Evolutionary conservation across 2,888 invertebrate species (phyloP).

Genomic region (Kuschelorhynchus macadamiae): DNA sequence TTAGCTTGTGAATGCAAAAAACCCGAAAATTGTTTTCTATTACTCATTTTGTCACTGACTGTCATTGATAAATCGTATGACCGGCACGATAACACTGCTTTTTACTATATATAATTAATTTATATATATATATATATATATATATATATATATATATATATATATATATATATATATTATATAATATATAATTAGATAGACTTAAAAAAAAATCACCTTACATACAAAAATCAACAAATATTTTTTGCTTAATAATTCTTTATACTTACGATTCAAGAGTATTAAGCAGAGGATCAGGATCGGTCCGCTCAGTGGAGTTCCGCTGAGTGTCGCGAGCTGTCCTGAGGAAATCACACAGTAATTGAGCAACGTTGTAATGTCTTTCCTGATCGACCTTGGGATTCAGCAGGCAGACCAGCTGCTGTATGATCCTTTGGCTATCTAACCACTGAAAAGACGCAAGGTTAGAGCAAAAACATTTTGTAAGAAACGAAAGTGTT

Average conservation of each 20-base stretch:
- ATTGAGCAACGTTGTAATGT: slow-evolving; percentile 89
- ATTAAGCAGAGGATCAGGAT: slow-evolving; percentile 81
- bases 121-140: too few species aligned
- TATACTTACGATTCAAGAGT: slow-evolving; percentile 82
- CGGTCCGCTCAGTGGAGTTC: slow-evolving; percentile 73
- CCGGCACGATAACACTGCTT: too few species aligned
- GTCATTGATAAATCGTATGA: too few species aligned
- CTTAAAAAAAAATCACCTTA: too few species aligned
- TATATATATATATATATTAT: too few species aligned
- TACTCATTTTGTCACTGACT: too few species aligned
- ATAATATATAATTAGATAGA: too few species aligned
- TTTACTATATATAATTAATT: too few species aligned
- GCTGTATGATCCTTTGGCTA: slow-evolving; percentile 88
- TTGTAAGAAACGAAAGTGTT: not conserved
- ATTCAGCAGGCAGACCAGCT: slow-evolving; percentile 78
- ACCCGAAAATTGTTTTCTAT: too few species aligned
- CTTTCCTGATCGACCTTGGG: slow-evolving; percentile 80
- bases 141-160: too few species aligned
- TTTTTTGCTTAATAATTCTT: not conserved
- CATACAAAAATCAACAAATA: too few species aligned
- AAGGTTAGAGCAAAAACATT: not conserved
- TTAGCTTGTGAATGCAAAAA: too few species aligned
- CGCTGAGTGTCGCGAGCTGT: slow-evolving; percentile 74
- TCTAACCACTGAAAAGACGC: slow-evolving; percentile 84
- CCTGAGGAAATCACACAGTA: slow-evolving; percentile 88